Percentiles rank a stretch among this genome's conserved stretches.
Evolutionary conservation across 2,113 vertebrate genomes (phyloP).

Genomic region (Numida meleagris): DNA sequence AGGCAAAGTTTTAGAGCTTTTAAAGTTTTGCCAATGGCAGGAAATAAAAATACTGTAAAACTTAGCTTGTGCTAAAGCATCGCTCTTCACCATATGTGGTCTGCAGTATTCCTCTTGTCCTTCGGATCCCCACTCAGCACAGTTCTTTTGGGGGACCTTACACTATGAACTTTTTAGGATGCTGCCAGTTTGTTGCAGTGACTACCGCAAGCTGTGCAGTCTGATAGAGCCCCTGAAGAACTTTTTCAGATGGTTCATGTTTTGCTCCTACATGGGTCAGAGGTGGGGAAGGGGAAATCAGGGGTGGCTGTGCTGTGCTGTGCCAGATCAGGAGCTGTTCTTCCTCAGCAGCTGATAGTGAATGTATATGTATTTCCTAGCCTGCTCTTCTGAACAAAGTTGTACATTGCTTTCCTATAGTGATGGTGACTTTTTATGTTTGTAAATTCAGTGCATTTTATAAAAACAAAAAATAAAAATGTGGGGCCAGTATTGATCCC

Average conservation of each 20-base stretch:
- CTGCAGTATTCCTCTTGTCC: neutral
- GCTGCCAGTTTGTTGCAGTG: neutral
- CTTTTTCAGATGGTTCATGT: neutral
- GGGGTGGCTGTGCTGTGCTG: neutral
- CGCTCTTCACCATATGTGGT: rapidly evolving
- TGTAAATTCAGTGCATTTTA: neutral
- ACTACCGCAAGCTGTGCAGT: neutral
- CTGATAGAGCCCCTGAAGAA: neutral
- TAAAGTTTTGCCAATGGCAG: neutral
- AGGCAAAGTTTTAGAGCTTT: neutral
- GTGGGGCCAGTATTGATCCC: neutral
- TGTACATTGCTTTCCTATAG: neutral
- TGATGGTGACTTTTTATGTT: neutral
- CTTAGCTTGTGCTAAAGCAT: neutral
- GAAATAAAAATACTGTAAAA: neutral
- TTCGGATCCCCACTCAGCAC: neutral
- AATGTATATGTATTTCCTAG: neutral
- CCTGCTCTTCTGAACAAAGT: neutral
- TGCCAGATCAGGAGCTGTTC: neutral
- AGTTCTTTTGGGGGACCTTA: neutral
- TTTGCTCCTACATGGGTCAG: neutral
- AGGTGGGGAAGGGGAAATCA: neutral
- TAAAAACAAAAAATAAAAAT: neutral
- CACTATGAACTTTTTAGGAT: neutral
- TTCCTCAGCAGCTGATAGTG: neutral